Evolutionary conservation across 1,140 invertebrate species (phyloP).

Genomic region (roundworm (Caenorhabditis elegans)): DNA sequence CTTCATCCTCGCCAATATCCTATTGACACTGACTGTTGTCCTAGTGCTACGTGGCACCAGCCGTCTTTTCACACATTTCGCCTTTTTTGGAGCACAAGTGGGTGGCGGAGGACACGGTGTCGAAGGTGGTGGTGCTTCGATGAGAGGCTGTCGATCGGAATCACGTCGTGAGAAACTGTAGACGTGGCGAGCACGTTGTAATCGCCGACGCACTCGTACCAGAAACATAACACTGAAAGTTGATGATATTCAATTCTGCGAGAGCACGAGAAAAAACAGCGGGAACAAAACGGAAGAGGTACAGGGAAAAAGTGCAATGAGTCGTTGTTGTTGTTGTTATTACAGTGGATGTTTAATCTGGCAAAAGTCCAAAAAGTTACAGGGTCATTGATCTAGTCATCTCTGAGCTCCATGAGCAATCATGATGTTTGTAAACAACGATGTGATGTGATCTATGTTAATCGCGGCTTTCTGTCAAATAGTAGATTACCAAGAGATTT

Average conservation of each 20-base stretch:
- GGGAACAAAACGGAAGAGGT: background rate
- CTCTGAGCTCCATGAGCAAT: background rate
- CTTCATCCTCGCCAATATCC: background rate
- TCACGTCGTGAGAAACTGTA: background rate
- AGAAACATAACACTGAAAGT: conserved; percentile 10
- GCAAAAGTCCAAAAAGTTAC: background rate
- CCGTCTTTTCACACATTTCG: background rate
- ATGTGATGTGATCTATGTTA: background rate
- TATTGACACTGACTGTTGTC: background rate
- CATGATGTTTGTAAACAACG: background rate
- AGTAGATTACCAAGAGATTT: too few species aligned
- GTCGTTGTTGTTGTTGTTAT: background rate
- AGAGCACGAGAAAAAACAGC: background rate
- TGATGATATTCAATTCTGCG: background rate
- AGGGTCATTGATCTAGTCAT: background rate
- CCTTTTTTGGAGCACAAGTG: background rate
- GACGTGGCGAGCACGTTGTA: background rate
- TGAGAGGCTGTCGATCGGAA: conserved; percentile 16
- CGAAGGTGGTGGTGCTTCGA: background rate
- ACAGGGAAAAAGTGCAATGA: background rate
- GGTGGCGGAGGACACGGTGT: background rate
- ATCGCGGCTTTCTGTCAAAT: too few species aligned
- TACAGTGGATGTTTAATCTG: background rate
- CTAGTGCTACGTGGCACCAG: background rate
- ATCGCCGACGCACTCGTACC: background rate